Conservation (phyloP, 2,888 invertebrate species). For the Mactromeris polynyma region DNA sequence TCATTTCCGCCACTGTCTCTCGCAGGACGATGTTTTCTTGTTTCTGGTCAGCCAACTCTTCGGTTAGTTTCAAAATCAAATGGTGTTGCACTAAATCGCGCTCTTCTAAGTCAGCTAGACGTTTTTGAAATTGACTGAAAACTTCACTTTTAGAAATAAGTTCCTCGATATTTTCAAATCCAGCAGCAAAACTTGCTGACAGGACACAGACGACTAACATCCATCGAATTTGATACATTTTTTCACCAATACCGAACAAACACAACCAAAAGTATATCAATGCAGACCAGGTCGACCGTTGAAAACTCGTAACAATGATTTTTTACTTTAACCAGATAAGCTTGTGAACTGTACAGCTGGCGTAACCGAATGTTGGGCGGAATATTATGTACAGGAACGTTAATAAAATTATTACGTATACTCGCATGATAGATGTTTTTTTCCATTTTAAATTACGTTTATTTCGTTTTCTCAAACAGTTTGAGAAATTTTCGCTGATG, state of each 20-base stretch:
- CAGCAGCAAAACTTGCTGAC: not conserved
- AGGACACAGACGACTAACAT: not conserved
- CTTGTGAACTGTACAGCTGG: not conserved
- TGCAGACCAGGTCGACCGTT: no score
- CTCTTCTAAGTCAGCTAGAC: not conserved
- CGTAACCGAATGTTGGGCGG: not conserved
- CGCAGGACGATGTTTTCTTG: not conserved
- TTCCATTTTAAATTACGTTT: no score
- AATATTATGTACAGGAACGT: not conserved
- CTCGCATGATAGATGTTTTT: no score
- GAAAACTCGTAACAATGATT: no score
- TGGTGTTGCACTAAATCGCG: not conserved
- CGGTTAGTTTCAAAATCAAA: not conserved
- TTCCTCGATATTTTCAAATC: not conserved
- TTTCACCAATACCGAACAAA: no score
- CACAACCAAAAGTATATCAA: no score
- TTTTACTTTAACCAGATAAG: no score
- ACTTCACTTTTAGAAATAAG: not conserved
- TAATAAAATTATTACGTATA: no score
- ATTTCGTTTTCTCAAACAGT: no score
- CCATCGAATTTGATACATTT: not conserved
- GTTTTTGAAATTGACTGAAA: not conserved
- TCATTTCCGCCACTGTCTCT: not conserved
- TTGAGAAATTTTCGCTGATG: no score
- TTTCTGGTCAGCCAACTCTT: not conserved